A percentile compares a stretch with the other conserved stretches of the same genome.
These are phyloP conservation scores for Betta splendens DNA, from an alignment of 2,797 vertebrate species.

Conservation along the genomic window DNA sequence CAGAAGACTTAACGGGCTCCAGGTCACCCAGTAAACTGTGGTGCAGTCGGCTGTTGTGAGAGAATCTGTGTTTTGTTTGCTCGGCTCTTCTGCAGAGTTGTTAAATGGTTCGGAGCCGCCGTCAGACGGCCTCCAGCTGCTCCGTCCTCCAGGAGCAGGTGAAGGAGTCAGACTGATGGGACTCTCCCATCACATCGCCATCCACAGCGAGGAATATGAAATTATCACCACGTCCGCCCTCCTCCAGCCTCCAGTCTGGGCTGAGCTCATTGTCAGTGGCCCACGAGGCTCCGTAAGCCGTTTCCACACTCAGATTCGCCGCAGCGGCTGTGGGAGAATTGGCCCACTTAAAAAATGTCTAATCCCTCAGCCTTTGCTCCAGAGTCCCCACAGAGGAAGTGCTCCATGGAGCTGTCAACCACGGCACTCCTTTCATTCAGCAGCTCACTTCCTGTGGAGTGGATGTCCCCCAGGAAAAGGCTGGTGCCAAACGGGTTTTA, in stretches of 20 bases:
- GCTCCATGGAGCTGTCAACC: constrained; percentile 19
- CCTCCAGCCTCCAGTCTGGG: constrained; percentile 23
- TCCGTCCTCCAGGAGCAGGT: constrained; percentile 13
- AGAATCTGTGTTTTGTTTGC: constrained; percentile 30
- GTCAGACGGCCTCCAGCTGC: constrained; percentile 8
- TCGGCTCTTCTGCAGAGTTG: constrained; percentile 3
- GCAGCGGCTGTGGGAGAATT: constrained; percentile 10
- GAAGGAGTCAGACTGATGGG: constrained; percentile 4
- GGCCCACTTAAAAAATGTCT: neutral
- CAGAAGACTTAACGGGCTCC: neutral
- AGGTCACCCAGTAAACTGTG: neutral
- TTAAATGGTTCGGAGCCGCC: constrained; percentile 3
- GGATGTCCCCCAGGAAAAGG: constrained; percentile 20
- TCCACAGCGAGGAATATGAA: constrained; percentile 31
- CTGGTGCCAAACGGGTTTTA: constrained; percentile 24
- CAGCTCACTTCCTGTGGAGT: constrained; percentile 38
- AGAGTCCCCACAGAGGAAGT: constrained; percentile 37
- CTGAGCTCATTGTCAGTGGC: constrained; percentile 9
- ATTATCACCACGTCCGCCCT: constrained; percentile 21
- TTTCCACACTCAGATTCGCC: constrained; percentile 30
- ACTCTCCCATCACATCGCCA: constrained; percentile 13
- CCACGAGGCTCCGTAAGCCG: constrained; percentile 7
- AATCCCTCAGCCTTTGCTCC: constrained; percentile 26
- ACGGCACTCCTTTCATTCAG: constrained; percentile 39
- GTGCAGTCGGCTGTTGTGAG: neutral